Conservation (phyloP, 2,113 vertebrate species). For the Australoheros scitulus region DNA sequence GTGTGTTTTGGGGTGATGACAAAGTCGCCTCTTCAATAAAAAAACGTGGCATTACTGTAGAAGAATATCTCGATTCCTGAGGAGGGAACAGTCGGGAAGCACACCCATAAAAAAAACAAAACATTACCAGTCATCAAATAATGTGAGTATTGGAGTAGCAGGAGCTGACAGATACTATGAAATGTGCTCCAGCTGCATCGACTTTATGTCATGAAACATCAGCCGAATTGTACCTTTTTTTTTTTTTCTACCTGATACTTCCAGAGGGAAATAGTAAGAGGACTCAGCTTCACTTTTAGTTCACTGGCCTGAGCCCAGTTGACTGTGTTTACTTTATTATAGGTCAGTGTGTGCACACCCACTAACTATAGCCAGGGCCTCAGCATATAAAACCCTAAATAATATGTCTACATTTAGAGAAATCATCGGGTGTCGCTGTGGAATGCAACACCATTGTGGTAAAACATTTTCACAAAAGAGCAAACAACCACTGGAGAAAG, state of each 20-base stretch:
- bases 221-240: neutral
- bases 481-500: slow-evolving; percentile 67
- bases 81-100: neutral
- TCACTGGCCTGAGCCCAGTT: slow-evolving; percentile 33
- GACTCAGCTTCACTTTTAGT: slow-evolving; percentile 23
- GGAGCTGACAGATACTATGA: neutral
- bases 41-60: neutral
- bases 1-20: neutral
- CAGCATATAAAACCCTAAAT: slow-evolving; percentile 73
- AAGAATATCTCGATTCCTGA: neutral
- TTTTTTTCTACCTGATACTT: slow-evolving; percentile 6
- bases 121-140: neutral
- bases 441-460: slow-evolving; percentile 74
- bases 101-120: neutral
- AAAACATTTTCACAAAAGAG: slow-evolving; percentile 69
- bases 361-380: slow-evolving; percentile 71
- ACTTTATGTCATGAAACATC: neutral
- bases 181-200: neutral
- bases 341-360: slow-evolving; percentile 68
- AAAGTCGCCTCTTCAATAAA: neutral
- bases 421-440: slow-evolving; percentile 77
- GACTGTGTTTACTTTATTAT: slow-evolving; percentile 68
- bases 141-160: rapidly evolving
- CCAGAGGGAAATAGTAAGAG: slow-evolving; percentile 7
- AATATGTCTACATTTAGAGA: slow-evolving; percentile 77